Conservation (phyloP, 2,888 invertebrate genomes). For the Hemithea aestivaria region DNA sequence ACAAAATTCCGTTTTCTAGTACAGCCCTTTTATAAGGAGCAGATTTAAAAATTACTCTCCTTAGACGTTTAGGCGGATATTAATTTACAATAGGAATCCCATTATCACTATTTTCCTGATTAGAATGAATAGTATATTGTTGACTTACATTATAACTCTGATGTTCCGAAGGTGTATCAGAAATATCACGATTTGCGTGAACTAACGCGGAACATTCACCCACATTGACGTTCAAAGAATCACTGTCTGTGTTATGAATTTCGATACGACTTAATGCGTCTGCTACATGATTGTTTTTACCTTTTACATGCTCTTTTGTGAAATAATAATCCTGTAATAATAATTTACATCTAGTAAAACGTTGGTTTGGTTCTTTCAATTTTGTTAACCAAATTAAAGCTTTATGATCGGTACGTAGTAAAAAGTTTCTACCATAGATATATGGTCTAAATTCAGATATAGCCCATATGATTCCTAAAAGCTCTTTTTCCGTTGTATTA, state of each 20-base stretch:
- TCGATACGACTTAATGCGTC: constrained; percentile 12
- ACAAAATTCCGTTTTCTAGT: neutral
- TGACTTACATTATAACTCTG: too few species aligned
- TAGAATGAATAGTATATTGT: neutral
- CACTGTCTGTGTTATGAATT: neutral
- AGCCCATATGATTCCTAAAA: constrained; percentile 2
- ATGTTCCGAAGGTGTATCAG: too few species aligned
- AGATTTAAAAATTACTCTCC: constrained; percentile 10
- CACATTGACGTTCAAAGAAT: too few species aligned
- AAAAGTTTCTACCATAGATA: constrained; percentile 3
- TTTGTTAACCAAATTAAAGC: constrained; percentile 3
- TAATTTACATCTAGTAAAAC: constrained; percentile 18
- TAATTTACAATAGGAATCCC: constrained; percentile 10
- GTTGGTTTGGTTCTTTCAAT: constrained; percentile 19
- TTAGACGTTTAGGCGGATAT: neutral
- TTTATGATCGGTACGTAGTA: neutral
- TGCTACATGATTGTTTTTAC: neutral
- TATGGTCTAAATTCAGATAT: constrained; percentile 5
- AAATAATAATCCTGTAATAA: constrained; percentile 21
- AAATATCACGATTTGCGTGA: too few species aligned
- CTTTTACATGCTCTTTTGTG: constrained; percentile 10
- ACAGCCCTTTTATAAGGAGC: constrained; percentile 10
- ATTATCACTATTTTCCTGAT: too few species aligned
- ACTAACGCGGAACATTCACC: too few species aligned
- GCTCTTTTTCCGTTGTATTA: constrained; percentile 3